Conservation (phyloP, 2,797 vertebrate species). For the Lutjanus campechanus region DNA sequence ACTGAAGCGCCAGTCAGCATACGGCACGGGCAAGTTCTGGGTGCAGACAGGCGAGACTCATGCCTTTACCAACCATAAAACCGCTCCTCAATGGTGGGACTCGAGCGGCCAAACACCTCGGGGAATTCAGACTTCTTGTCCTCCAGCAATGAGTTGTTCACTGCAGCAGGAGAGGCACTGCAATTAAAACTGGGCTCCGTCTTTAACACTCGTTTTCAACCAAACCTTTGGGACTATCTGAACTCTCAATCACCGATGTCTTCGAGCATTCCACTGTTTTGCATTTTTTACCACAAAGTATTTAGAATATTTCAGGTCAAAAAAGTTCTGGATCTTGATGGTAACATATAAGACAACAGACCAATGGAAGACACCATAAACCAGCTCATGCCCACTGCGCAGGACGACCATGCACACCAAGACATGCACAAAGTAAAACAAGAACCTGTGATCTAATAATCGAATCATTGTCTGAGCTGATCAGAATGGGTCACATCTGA, state of each 20-base stretch:
- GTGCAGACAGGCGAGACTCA: slow-evolving; percentile 39
- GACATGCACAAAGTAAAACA: slow-evolving; percentile 51
- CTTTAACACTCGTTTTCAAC: not conserved
- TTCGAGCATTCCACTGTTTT: slow-evolving; percentile 52
- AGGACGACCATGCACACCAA: slow-evolving; percentile 65
- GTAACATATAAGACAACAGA: slow-evolving; percentile 17
- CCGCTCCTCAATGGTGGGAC: slow-evolving; percentile 47
- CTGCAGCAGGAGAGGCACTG: slow-evolving; percentile 53
- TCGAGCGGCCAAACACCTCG: slow-evolving; percentile 32
- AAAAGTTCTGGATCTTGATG: not conserved
- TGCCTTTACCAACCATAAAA: slow-evolving; percentile 70
- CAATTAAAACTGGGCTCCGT: slow-evolving; percentile 35
- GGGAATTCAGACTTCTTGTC: slow-evolving; percentile 52
- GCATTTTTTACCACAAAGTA: slow-evolving; percentile 3
- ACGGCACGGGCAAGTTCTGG: slow-evolving; percentile 17
- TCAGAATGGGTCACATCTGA: not conserved
- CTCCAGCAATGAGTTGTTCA: slow-evolving; percentile 70
- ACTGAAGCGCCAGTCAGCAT: slow-evolving; percentile 32
- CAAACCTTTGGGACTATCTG: not conserved
- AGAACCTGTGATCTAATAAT: too few species aligned
- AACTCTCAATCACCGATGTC: not conserved
- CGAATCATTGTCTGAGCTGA: too few species aligned
- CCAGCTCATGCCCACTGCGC: slow-evolving; percentile 50
- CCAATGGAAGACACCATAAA: slow-evolving; percentile 42
- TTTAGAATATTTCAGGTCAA: not conserved